These are phyloP conservation scores for Calidris pugnax DNA, from an alignment of 2,113 vertebrate genomes.

Conservation along the genomic window DNA sequence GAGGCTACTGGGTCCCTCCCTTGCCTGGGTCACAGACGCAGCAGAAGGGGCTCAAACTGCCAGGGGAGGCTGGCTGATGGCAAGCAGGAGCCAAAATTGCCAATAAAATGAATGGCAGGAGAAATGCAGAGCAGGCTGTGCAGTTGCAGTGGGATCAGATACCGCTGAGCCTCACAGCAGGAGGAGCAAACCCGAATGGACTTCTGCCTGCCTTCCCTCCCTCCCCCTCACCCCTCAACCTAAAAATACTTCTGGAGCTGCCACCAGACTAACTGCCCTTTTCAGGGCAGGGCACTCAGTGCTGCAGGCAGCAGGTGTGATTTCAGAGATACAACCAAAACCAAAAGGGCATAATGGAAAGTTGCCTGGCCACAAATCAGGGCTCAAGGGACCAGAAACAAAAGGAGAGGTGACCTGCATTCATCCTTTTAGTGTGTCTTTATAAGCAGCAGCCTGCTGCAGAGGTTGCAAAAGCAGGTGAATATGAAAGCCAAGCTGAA, in stretches of 20 bases:
- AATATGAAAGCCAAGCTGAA: not conserved
- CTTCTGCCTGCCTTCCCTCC: not conserved
- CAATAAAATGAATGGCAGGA: not conserved
- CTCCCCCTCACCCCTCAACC: too few species aligned
- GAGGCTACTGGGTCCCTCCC: not conserved
- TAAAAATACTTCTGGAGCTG: not conserved
- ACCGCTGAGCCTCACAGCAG: not conserved
- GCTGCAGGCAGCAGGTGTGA: not conserved
- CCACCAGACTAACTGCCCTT: not conserved
- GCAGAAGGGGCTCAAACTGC: not conserved
- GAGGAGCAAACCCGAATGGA: not conserved
- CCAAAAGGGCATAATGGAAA: not conserved
- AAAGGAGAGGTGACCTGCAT: not conserved
- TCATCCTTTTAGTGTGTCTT: not conserved
- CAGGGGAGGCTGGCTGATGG: not conserved
- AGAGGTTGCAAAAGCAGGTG: not conserved
- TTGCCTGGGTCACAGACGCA: not conserved
- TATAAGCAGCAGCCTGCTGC: not conserved
- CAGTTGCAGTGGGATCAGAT: not conserved
- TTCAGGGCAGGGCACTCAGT: not conserved
- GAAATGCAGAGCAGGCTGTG: not conserved
- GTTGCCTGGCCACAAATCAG: not conserved
- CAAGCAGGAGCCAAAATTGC: not conserved
- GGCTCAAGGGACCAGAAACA: not conserved
- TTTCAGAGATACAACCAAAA: not conserved